These are phyloP conservation scores for Lithophane semibrunnea DNA, from an alignment of 2,888 invertebrate species.

Conservation along the genomic window DNA sequence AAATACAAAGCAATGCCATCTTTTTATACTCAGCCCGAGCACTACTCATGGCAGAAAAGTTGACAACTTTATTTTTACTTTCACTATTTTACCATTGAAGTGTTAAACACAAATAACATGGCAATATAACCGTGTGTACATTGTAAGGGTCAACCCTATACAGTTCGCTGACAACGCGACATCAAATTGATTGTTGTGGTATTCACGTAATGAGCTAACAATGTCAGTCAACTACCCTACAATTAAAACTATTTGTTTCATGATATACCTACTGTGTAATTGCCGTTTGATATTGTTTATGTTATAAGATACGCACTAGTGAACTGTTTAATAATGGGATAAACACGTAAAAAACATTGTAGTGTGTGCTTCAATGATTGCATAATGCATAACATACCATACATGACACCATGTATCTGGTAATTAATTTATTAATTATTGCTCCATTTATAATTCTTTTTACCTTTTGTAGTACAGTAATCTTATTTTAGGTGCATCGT, in stretches of 20 bases:
- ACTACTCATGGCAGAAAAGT: not conserved
- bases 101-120: not conserved
- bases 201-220: conserved; percentile 48
- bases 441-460: no score
- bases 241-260: conserved; percentile 49
- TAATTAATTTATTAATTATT: no score
- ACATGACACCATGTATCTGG: no score
- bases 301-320: not conserved
- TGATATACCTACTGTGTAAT: conserved; percentile 10
- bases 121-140: conserved; percentile 14
- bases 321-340: not conserved
- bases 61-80: no score
- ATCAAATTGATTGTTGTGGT: conserved; percentile 54
- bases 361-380: not conserved
- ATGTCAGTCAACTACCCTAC: conserved; percentile 30
- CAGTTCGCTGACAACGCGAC: conserved; percentile 24
- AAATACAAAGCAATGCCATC: not conserved
- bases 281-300: conserved; percentile 26
- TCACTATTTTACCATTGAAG: not conserved
- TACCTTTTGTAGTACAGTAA: no score
- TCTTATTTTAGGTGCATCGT: no score
- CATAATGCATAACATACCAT: no score
- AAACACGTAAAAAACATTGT: not conserved
- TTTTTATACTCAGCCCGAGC: not conserved
- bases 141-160: conserved; percentile 10